A percentile compares a stretch with the other conserved stretches of the same genome.
Conservation (phyloP, 1,140 invertebrate genomes). For the Eciton burchellii region DNA sequence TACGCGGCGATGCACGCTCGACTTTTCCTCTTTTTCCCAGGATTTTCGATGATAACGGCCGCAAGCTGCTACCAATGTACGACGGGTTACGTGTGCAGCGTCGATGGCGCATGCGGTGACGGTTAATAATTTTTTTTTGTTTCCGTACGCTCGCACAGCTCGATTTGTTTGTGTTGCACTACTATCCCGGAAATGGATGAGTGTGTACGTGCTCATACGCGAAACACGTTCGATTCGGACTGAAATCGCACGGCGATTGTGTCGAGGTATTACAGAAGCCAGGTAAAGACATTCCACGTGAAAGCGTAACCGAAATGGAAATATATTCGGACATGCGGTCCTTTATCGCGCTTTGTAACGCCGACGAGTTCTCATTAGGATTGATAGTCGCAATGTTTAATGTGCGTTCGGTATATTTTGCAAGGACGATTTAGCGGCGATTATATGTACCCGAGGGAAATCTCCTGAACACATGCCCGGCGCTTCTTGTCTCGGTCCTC, state of each 20-base stretch:
- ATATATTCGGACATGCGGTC: not conserved
- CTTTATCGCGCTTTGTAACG: no score
- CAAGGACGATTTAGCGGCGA: conserved; percentile 62
- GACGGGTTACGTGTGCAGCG: conserved; percentile 22
- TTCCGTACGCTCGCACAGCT: not conserved
- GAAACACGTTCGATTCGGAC: not conserved
- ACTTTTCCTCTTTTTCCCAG: conserved; percentile 48
- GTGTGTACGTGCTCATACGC: not conserved
- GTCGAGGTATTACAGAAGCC: not conserved
- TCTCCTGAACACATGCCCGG: conserved; percentile 5
- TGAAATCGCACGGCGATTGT: not conserved
- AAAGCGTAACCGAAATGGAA: not conserved
- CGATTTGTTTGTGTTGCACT: not conserved
- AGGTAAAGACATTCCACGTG: not conserved
- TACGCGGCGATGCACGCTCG: conserved; percentile 59
- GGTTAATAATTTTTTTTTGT: conserved; percentile 48
- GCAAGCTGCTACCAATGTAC: conserved; percentile 64
- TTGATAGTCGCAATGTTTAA: not conserved
- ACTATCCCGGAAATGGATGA: not conserved
- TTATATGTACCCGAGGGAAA: conserved; percentile 68
- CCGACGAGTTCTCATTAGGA: no score
- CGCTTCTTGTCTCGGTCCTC: conserved; percentile 12
- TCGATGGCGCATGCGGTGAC: not conserved
- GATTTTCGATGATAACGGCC: conserved; percentile 42
- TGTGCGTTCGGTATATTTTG: not conserved